phyloP scores from a whole-genome alignment of 2,888 invertebrate genomes.

The Abscondita cerata region DNA sequence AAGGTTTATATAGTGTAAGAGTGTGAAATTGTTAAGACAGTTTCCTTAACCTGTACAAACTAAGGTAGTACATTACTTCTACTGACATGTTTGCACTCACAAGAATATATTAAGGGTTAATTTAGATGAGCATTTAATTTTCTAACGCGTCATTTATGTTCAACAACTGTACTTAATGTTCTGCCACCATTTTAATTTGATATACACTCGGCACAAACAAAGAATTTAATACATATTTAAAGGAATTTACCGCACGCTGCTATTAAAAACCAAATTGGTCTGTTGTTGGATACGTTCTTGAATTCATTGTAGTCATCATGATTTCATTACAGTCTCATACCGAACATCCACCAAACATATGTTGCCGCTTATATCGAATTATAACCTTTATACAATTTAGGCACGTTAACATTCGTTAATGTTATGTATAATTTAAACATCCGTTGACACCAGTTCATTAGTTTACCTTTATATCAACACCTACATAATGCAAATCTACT shows the following conservation, averaged over 20 bases:
- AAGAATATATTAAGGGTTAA: conserved; percentile 39
- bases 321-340: too few species aligned
- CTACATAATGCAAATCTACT: neutral
- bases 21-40: conserved; percentile 27
- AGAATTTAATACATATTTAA: neutral
- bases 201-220: conserved; percentile 10
- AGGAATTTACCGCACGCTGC: neutral
- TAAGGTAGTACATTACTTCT: conserved; percentile 36
- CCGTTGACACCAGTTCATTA: conserved; percentile 8
- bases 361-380: neutral
- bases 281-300: neutral
- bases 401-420: conserved; percentile 1
- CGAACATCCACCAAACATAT: neutral
- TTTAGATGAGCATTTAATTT: conserved; percentile 41
- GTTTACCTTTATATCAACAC: conserved; percentile 1
- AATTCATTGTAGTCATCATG: neutral
- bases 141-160: conserved; percentile 39
- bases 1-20: conserved; percentile 22
- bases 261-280: too few species aligned
- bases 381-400: neutral
- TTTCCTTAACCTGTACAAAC: conserved; percentile 30
- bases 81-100: conserved; percentile 37
- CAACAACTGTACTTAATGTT: conserved; percentile 27
- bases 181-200: conserved; percentile 14
- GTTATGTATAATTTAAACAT: neutral